Percentiles rank a stretch among this genome's conserved stretches.
Evolutionary conservation across 1,140 invertebrate species (phyloP).

Genomic region (Drosophila nigromelanica): DNA sequence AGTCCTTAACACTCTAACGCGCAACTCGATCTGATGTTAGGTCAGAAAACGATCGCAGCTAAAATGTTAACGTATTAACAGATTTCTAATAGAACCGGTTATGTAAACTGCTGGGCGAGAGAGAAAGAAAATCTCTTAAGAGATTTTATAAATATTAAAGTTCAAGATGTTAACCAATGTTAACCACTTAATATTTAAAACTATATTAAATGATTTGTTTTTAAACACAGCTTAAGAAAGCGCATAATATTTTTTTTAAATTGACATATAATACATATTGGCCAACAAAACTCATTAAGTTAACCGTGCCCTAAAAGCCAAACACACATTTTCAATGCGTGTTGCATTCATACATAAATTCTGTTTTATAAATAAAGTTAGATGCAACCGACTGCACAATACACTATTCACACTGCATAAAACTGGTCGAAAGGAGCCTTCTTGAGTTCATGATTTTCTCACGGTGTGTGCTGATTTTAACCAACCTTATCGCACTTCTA

Average conservation of each 20-base stretch:
- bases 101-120: not conserved
- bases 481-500: no score
- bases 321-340: slow-evolving; percentile 38
- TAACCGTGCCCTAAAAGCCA: slow-evolving; percentile 25
- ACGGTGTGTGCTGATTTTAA: no score
- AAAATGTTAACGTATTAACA: not conserved
- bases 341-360: slow-evolving; percentile 24
- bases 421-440: no score
- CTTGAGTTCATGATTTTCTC: no score
- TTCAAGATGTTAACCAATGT: no score
- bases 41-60: not conserved
- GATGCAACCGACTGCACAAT: no score
- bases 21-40: not conserved
- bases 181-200: no score
- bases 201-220: not conserved
- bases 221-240: no score
- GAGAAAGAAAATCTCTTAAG: no score
- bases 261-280: not conserved
- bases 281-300: not conserved
- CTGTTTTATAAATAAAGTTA: slow-evolving; percentile 15
- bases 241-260: not conserved
- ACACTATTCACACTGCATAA: no score
- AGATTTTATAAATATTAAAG: no score
- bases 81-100: not conserved
- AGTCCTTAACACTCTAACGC: not conserved